These are phyloP conservation scores for Mizuhopecten yessoensis DNA, from an alignment of 1,140 invertebrate species.

Conservation along the genomic window DNA sequence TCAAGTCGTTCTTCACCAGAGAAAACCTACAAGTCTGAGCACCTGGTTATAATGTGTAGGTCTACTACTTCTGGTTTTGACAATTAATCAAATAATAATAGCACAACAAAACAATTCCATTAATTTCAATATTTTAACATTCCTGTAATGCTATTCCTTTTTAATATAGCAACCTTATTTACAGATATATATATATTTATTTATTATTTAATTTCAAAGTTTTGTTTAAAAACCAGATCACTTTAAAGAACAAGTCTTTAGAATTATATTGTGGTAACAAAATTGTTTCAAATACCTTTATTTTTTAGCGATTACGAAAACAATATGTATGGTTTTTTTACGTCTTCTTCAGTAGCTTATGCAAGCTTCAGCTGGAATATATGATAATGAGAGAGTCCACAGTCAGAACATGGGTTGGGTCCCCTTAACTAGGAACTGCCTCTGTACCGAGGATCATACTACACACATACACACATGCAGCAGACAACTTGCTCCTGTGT, in stretches of 20 bases:
- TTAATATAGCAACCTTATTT: too few relatives aligned
- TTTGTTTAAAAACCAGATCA: too few relatives aligned
- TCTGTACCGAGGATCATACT: neutral
- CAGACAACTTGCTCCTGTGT: neutral
- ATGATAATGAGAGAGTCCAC: too few relatives aligned
- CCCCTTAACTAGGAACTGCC: slow-evolving; percentile 17
- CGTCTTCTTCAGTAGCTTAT: neutral
- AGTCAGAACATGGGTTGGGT: neutral
- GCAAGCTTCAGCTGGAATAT: neutral
- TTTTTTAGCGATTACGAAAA: too few relatives aligned
- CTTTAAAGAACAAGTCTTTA: too few relatives aligned
- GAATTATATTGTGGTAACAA: too few relatives aligned
- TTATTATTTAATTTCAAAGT: too few relatives aligned
- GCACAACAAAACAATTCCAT: neutral
- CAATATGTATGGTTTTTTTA: too few relatives aligned
- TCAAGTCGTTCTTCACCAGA: neutral
- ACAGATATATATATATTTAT: too few relatives aligned
- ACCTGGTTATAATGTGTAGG: neutral
- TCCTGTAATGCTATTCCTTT: neutral
- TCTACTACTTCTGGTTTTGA: too few relatives aligned
- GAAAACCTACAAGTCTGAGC: neutral
- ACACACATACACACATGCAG: slow-evolving; percentile 1
- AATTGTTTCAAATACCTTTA: too few relatives aligned
- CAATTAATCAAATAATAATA: neutral
- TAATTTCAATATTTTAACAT: neutral